Evolutionary conservation across 2,113 vertebrate species (phyloP).

Genomic region (Morphnarchus princeps): DNA sequence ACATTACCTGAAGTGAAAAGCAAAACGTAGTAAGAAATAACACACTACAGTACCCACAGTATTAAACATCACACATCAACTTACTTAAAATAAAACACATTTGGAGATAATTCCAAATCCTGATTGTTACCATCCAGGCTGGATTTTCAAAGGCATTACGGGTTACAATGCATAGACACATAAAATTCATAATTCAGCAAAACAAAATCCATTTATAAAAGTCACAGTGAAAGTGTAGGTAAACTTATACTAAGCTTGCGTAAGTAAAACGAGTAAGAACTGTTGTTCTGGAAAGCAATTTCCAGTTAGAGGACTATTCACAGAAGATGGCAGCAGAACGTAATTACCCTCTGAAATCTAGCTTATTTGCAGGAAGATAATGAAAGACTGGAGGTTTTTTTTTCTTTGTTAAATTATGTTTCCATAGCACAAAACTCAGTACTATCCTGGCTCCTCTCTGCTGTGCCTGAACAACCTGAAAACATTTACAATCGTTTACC

Average conservation of each 20-base stretch:
- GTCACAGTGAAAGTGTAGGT: conserved; percentile 39
- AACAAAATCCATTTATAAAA: conserved; percentile 44
- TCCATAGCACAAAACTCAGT: background rate
- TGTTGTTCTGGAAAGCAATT: background rate
- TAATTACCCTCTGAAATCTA: background rate
- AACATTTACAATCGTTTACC: background rate
- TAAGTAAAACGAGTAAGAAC: background rate
- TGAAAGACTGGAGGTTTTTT: background rate
- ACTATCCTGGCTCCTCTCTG: background rate
- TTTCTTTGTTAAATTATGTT: background rate
- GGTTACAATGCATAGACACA: conserved; percentile 49
- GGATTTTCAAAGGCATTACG: conserved; percentile 45
- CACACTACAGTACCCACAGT: background rate
- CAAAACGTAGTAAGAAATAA: background rate
- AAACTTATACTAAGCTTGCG: background rate
- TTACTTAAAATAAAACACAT: background rate
- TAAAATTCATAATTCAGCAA: background rate
- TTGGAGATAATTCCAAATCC: conserved; percentile 24
- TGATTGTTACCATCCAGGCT: background rate
- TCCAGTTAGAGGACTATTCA: background rate
- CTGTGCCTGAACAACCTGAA: background rate
- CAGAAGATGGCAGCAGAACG: background rate
- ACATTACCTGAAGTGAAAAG: background rate
- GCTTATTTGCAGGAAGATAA: background rate
- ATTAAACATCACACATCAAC: background rate